Base-by-base conservation (phyloP, 2,113 vertebrate species). In the Stigmatopora nigra region DNA sequence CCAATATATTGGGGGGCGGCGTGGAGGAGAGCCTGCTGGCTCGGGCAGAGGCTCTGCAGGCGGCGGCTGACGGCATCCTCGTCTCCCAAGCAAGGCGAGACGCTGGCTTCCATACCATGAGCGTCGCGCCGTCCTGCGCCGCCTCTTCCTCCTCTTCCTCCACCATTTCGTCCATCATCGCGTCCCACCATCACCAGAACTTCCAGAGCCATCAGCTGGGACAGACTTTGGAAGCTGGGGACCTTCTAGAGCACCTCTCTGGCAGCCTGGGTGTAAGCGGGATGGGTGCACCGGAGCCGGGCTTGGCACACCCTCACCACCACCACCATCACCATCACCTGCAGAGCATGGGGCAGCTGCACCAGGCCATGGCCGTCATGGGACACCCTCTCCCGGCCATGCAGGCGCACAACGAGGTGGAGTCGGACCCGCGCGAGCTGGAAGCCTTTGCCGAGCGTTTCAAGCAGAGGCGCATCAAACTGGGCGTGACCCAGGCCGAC, bases 11-110 rank as follows among this genome's bases (percentile, higher is more conserved):
- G 82, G 94, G 93, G 82, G 92, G 95, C 92, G 96, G 94, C 92
- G 96, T 98, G 87, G 96, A 98, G 92, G 96, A 97, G 91, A 96
- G 90, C 87, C 93, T 97, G 89, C 92, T 97, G 92, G 94, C 93
- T 84, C 94, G 95, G 87, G 94, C 95, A 67, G 95, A 97, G 90
- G 95, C 94, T 91, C 91, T 98, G 59, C 59, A 61, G 93, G 95
- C 94, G 82, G 93, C 95, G 76, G 94, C 92, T 86, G 95, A 98
- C 83, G 91, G 82, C 85, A 80, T 64, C 62, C 53, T 95, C 81
- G 93, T 90, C 88, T 92, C 94, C 70, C 95, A 94, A 90, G 90
- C 53, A 55, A 38, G 91, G 90, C 95, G 96, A 81, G 95, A 96
- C 94, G 87, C 92, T 82, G 89, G 93, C 82, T 95, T 93, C 89